phyloP scores from a whole-genome alignment of 2,888 invertebrate genomes.

The Flexamia atlantica region DNA sequence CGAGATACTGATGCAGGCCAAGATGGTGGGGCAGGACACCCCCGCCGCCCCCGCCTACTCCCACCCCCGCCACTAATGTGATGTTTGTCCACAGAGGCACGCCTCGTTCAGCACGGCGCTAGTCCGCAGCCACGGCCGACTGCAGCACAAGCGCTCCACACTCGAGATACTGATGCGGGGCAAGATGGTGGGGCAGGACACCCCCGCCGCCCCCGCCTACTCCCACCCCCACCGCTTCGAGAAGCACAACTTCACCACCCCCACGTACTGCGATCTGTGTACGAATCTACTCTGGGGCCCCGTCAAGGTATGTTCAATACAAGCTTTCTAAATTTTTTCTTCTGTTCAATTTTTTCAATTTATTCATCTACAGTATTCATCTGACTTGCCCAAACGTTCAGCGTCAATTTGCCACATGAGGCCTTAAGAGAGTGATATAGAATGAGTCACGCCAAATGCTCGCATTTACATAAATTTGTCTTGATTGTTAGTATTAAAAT shows the following conservation, averaged over 20 bases:
- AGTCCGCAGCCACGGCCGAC: conserved; percentile 90
- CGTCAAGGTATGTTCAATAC: conserved; percentile 80
- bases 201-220: conserved; percentile 76
- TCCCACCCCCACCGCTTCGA: conserved; percentile 91
- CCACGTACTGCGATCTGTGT: conserved; percentile 94
- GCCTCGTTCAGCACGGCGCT: conserved; percentile 92
- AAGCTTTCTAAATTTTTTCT: too few relatives aligned
- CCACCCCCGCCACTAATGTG: conserved; percentile 78
- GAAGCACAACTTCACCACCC: conserved; percentile 90
- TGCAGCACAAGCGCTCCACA: conserved; percentile 93
- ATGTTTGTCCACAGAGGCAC: conserved; percentile 80
- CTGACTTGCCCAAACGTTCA: too few relatives aligned
- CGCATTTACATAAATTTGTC: too few relatives aligned
- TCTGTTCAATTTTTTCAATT: too few relatives aligned
- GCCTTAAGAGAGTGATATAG: too few relatives aligned
- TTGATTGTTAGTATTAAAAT: too few relatives aligned
- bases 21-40: conserved; percentile 77
- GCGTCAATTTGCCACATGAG: too few relatives aligned
- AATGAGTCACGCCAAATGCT: too few relatives aligned
- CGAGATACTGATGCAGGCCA: conserved; percentile 92
- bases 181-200: conserved; percentile 78
- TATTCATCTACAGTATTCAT: too few relatives aligned
- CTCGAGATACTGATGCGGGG: conserved; percentile 93
- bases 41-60: conserved; percentile 78
- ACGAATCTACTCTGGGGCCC: conserved; percentile 94